Percentiles rank a stretch among this genome's conserved stretches.
Conservation (phyloP, 2,113 vertebrate species). For the Tichodroma muraria region DNA sequence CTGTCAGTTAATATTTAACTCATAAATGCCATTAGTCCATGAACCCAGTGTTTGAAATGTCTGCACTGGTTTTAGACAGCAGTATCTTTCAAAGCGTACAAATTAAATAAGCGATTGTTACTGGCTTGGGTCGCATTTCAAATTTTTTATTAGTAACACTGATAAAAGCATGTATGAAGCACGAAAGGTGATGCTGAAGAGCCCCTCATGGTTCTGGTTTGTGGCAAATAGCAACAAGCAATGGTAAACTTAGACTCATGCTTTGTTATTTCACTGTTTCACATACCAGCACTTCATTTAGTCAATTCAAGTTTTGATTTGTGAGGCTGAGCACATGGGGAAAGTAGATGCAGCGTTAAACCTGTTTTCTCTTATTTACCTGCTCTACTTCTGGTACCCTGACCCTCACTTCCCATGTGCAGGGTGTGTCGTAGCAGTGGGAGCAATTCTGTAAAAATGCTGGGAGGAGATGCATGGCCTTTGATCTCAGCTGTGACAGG, state of each 20-base stretch:
- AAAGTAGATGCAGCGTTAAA: not conserved
- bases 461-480: not conserved
- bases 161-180: too few relatives aligned
- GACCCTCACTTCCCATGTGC: not conserved
- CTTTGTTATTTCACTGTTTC: not conserved
- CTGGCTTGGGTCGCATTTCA: not conserved
- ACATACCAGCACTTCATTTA: not conserved
- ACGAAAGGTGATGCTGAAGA: not conserved
- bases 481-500: not conserved
- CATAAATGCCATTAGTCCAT: not conserved
- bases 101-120: not conserved
- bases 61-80: not conserved
- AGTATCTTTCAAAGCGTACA: not conserved
- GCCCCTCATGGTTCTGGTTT: not conserved
- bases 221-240: not conserved
- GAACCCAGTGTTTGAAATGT: not conserved
- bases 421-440: not conserved
- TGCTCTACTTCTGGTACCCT: not conserved
- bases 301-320: not conserved
- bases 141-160: not conserved
- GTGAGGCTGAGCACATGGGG: not conserved
- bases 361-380: not conserved
- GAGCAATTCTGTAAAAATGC: not conserved
- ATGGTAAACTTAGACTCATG: accelerated
- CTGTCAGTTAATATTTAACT: not conserved